A percentile compares a stretch with the other conserved stretches of the same genome.
Evolutionary conservation across 2,113 vertebrate species (phyloP).

Genomic region (Hiodon alosoides): DNA sequence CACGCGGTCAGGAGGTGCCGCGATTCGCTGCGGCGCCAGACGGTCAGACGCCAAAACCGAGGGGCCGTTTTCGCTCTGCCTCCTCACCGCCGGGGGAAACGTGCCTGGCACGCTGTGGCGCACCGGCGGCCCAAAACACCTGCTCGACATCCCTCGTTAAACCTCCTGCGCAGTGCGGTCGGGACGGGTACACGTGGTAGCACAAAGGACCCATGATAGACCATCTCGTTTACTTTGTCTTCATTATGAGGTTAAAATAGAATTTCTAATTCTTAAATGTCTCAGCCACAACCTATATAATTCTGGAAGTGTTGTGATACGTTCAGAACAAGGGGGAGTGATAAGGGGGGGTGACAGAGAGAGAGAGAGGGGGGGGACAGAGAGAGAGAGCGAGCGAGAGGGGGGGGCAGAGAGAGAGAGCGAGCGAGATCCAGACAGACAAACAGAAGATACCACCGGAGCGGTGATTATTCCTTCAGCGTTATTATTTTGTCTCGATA

Average conservation of each 20-base stretch:
- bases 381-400: neutral
- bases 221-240: too few relatives aligned
- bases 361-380: neutral
- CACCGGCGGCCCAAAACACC: conserved; percentile 20
- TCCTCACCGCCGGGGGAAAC: neutral
- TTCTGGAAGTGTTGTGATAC: too few relatives aligned
- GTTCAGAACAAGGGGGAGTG: too few relatives aligned
- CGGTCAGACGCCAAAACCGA: neutral
- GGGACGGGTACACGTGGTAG: too few relatives aligned
- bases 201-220: too few relatives aligned
- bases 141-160: conserved; percentile 30
- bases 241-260: too few relatives aligned
- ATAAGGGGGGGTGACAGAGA: neutral
- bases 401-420: neutral
- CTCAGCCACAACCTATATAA: too few relatives aligned
- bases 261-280: too few relatives aligned
- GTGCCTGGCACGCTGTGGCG: neutral
- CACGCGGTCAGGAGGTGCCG: neutral
- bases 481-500: neutral
- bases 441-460: neutral
- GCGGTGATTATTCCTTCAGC: neutral
- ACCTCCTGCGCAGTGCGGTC: neutral
- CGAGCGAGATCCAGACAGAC: neutral
- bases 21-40: too few relatives aligned
- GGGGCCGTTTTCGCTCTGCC: neutral